phyloP scores from a whole-genome alignment of 2,888 invertebrate species.

The Patella ulyssiponensis region DNA sequence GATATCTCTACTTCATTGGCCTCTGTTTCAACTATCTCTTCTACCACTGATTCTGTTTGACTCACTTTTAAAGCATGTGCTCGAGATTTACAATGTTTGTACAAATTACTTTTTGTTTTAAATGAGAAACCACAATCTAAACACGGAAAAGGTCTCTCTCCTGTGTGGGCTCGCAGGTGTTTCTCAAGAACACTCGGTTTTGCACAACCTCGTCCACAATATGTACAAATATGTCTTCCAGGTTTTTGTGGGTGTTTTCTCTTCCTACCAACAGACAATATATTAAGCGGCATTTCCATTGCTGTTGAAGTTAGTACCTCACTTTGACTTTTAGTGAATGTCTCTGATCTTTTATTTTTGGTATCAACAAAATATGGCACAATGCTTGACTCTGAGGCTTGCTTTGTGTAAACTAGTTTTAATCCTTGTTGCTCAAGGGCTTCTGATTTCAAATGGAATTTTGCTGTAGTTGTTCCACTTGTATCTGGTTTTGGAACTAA shows the following conservation, averaged over 20 bases:
- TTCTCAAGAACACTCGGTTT: slow-evolving; percentile 94
- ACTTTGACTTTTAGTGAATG: slow-evolving; percentile 12
- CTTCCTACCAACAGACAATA: slow-evolving; percentile 42
- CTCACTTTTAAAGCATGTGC: slow-evolving; percentile 59
- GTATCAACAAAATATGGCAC: slow-evolving; percentile 7
- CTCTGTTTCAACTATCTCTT: slow-evolving; percentile 19
- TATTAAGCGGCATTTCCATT: slow-evolving; percentile 21
- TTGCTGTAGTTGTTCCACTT: slow-evolving; percentile 29
- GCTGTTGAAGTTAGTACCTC: slow-evolving; percentile 3
- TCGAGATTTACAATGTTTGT: slow-evolving; percentile 84
- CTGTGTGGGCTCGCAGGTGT: slow-evolving; percentile 93
- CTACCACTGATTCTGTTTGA: slow-evolving; percentile 20
- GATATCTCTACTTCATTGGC: slow-evolving; percentile 22
- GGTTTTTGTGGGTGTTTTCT: slow-evolving; percentile 54
- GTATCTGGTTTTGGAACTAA: slow-evolving; percentile 1
- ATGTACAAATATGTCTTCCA: slow-evolving; percentile 87
- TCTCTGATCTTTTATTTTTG: slow-evolving; percentile 1
- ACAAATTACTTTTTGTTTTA: slow-evolving; percentile 93
- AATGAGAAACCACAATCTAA: slow-evolving; percentile 91
- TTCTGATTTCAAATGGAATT: slow-evolving; percentile 44
- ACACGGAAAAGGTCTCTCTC: slow-evolving; percentile 93
- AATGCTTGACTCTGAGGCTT: slow-evolving; percentile 33
- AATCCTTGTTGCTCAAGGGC: slow-evolving; percentile 43
- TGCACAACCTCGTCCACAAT: slow-evolving; percentile 90
- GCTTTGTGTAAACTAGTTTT: slow-evolving; percentile 43